Conservation (phyloP, 2,113 vertebrate species). For the Alces alces region DNA sequence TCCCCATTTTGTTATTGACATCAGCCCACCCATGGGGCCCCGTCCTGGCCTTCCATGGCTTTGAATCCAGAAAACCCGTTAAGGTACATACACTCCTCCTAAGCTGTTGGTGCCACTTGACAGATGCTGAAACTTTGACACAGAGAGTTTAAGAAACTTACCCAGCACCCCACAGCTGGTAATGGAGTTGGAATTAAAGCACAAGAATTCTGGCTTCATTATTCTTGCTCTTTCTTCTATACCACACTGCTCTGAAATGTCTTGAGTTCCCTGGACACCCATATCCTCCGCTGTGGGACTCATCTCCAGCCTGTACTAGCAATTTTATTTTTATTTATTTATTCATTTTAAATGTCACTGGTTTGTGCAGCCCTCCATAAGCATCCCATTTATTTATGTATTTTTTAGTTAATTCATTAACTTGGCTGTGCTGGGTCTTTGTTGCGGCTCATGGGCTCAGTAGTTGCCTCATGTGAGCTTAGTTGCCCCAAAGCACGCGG, state of each 20-base stretch:
- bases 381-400: not conserved
- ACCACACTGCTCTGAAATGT: not conserved
- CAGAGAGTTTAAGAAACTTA: not conserved
- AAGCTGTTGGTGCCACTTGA: not conserved
- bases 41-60: accelerated
- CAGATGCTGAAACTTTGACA: not conserved
- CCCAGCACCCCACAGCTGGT: not conserved
- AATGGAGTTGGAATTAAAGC: not conserved
- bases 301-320: no score
- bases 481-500: not conserved
- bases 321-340: not conserved
- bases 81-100: not conserved
- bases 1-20: accelerated
- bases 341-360: not conserved
- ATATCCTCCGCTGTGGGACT: not conserved
- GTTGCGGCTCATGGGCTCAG: not conserved
- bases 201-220: not conserved
- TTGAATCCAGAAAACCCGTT: not conserved
- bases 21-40: accelerated
- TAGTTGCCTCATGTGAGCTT: not conserved
- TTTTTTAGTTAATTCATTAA: not conserved
- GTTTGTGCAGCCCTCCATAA: not conserved
- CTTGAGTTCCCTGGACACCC: not conserved
- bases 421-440: not conserved
- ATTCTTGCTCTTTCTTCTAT: not conserved